phyloP scores from a whole-genome alignment of 2,113 vertebrate genomes.

The Corythoichthys intestinalis region DNA sequence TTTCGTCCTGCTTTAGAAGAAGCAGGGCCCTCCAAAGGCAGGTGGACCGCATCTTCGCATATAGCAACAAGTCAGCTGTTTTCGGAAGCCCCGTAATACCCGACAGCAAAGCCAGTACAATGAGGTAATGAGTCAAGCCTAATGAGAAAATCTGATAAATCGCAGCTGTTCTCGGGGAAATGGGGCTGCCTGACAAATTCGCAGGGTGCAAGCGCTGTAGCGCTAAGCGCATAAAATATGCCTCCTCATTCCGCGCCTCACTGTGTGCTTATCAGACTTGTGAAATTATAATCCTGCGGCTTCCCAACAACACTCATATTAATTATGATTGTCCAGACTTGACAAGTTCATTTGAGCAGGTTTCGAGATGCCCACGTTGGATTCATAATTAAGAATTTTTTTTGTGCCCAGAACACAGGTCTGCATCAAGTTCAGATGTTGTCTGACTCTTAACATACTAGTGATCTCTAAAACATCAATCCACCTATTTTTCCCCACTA shows the following conservation, averaged over 20 bases:
- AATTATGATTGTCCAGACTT: constrained; percentile 92
- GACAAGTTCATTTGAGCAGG: constrained; percentile 81
- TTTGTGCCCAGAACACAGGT: background rate
- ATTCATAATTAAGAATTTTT: background rate
- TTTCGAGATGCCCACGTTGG: background rate
- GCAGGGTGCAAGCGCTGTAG: constrained; percentile 73
- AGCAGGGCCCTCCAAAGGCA: background rate
- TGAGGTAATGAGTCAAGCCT: constrained; percentile 74
- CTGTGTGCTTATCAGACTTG: constrained; percentile 85
- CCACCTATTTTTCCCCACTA: too few relatives aligned
- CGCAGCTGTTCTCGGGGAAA: constrained; percentile 63
- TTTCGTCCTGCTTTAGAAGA: background rate
- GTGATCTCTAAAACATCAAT: too few relatives aligned
- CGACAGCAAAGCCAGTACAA: constrained; percentile 67
- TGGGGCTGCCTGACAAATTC: constrained; percentile 76
- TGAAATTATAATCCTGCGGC: constrained; percentile 80
- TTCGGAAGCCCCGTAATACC: constrained; percentile 38
- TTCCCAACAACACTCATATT: constrained; percentile 83
- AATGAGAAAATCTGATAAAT: constrained; percentile 82
- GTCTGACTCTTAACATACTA: too few relatives aligned
- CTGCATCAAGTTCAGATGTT: background rate
- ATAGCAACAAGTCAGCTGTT: constrained; percentile 41
- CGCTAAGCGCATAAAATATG: constrained; percentile 82
- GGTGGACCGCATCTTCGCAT: constrained; percentile 28
- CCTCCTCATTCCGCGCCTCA: constrained; percentile 73